Conservation (phyloP, 2,797 vertebrate genomes). For the Oophaga sylvatica region DNA sequence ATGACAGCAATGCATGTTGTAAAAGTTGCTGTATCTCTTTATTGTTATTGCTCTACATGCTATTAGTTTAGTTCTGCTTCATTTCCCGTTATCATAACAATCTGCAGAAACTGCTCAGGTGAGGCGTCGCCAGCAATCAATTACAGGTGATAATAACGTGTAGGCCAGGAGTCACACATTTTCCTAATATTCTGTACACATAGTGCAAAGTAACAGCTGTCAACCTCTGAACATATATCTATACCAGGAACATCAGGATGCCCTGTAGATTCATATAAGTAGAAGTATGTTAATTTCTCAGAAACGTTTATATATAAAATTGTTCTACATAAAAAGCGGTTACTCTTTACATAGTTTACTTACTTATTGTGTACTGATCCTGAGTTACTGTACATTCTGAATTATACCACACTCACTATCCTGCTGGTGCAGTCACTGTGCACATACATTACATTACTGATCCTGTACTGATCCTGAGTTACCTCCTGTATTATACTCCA, state of each 20-base stretch:
- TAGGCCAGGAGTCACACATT: not conserved
- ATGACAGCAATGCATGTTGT: not conserved
- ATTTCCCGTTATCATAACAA: slow-evolving; percentile 41
- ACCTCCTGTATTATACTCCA: no score
- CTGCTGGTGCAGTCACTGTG: no score
- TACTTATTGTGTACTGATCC: not conserved
- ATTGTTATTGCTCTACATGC: not conserved
- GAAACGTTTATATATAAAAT: not conserved
- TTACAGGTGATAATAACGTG: not conserved
- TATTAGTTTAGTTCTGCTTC: slow-evolving; percentile 24
- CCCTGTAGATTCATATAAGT: no score
- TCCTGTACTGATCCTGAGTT: no score
- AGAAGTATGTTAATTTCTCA: not conserved
- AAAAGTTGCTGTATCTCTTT: no score
- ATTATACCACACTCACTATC: not conserved
- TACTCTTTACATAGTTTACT: not conserved
- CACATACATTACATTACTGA: no score
- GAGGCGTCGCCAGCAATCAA: not conserved
- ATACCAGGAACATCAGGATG: no score
- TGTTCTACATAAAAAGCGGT: not conserved
- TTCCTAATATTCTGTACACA: not conserved
- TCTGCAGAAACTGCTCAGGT: not conserved
- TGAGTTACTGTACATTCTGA: no score
- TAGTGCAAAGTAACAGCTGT: not conserved
- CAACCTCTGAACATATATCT: no score